These are phyloP conservation scores for Electrona antarctica DNA, from an alignment of 2,113 vertebrate species.

Conservation along the genomic window DNA sequence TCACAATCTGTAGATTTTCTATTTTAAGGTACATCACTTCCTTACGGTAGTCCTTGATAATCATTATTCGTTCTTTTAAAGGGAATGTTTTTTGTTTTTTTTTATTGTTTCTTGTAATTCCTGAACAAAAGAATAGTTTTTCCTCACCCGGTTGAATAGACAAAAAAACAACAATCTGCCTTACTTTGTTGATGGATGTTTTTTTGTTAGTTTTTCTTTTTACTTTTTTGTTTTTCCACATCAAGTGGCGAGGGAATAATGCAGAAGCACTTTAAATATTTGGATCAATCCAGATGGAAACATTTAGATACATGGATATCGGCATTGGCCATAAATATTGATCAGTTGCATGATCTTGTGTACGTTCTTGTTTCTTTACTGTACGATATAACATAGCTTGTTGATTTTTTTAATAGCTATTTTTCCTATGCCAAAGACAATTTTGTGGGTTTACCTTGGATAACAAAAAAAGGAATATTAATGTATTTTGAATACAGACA, in stretches of 20 bases:
- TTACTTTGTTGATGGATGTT: constrained; percentile 74
- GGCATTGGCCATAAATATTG: constrained; percentile 80
- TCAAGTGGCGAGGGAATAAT: constrained; percentile 80
- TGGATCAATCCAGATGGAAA: constrained; percentile 88
- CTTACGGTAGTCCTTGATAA: constrained; percentile 32
- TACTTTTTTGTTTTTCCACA: constrained; percentile 52
- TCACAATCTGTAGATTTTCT: constrained; percentile 30
- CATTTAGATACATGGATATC: constrained; percentile 94
- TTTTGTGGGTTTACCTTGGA: constrained; percentile 75
- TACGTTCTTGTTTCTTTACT: constrained; percentile 74
- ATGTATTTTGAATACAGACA: constrained; percentile 77
- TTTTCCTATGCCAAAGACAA: constrained; percentile 83
- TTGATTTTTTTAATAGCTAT: constrained; percentile 78
- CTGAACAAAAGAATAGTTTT: constrained; percentile 48
- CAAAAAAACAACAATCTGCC: constrained; percentile 66
- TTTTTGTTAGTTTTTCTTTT: constrained; percentile 47
- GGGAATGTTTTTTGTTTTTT: constrained; percentile 30
- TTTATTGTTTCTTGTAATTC: constrained; percentile 31
- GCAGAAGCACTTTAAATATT: constrained; percentile 97
- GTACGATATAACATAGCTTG: constrained; percentile 71
- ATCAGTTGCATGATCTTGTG: constrained; percentile 98
- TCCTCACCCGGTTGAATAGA: constrained; percentile 32
- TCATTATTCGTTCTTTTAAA: constrained; percentile 32
- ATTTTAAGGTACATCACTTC: constrained; percentile 14
- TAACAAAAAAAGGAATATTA: constrained; percentile 60